Percentiles rank a stretch among this genome's conserved stretches.
Evolutionary conservation across 2,113 vertebrate species (phyloP).

Genomic region (Calidris pygmaea): DNA sequence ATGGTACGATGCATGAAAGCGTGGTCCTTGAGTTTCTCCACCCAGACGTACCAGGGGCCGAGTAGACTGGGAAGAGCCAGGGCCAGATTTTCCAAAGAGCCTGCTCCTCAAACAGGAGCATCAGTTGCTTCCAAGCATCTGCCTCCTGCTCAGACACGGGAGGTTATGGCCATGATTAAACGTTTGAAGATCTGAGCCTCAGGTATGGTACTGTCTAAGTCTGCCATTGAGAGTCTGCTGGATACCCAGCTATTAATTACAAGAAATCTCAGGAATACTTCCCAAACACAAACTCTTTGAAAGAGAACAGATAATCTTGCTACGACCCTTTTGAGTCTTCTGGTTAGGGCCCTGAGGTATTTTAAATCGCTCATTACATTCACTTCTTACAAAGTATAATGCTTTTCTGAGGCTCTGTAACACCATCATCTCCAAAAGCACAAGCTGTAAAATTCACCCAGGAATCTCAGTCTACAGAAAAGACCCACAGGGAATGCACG

Average conservation of each 20-base stretch:
- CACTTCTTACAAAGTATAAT: neutral
- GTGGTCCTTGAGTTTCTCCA: neutral
- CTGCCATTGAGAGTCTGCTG: neutral
- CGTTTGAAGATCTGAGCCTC: neutral
- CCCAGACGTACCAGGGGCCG: neutral
- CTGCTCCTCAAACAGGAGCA: neutral
- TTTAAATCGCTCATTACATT: neutral
- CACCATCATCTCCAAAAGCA: neutral
- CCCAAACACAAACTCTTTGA: neutral
- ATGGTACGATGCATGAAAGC: neutral
- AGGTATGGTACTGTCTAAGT: neutral
- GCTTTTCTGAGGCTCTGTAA: neutral
- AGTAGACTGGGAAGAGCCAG: neutral
- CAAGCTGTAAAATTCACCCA: conserved; percentile 9
- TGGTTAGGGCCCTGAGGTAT: neutral
- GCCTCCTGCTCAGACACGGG: neutral
- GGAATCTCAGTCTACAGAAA: neutral
- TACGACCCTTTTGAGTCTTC: neutral
- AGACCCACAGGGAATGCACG: neutral
- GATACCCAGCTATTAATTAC: neutral
- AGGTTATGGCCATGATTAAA: neutral
- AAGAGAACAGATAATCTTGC: neutral
- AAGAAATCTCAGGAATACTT: neutral
- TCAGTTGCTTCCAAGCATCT: neutral
- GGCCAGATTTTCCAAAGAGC: neutral